Evolutionary conservation across 30 jellyfish, hydroid and myxozoan species (phyloP).

Genomic region (Haliclystus octoradiatus): DNA sequence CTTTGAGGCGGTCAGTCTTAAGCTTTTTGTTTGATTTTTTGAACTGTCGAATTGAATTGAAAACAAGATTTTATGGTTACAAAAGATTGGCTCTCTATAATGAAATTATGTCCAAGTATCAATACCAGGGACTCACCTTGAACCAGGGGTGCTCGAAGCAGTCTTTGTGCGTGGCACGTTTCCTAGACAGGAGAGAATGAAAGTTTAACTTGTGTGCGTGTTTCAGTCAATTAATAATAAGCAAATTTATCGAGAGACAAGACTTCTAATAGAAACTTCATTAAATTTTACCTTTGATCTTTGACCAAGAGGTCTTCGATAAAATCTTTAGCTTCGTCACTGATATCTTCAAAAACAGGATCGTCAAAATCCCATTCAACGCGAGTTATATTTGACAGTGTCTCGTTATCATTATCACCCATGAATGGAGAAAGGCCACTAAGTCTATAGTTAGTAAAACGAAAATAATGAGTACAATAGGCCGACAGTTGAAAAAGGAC

Average conservation of each 20-base stretch:
- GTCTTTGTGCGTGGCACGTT: slow-evolving; percentile 79
- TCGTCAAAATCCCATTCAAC: slow-evolving; percentile 99
- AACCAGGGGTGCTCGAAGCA: slow-evolving; percentile 98
- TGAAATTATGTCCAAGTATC: not conserved
- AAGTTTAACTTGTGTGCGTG: not conserved
- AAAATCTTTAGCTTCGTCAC: slow-evolving; percentile 95
- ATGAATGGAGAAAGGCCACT: slow-evolving; percentile 96
- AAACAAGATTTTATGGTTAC: not conserved
- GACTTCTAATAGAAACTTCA: too few species aligned
- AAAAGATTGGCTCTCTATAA: not conserved
- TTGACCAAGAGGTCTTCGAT: slow-evolving; percentile 75
- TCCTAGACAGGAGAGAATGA: slow-evolving; percentile 28
- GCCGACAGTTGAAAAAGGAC: too few species aligned
- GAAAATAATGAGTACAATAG: not conserved
- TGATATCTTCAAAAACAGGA: slow-evolving; percentile 95
- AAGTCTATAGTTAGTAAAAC: slow-evolving; percentile 15
- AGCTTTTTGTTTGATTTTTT: slow-evolving; percentile 84
- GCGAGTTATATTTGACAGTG: slow-evolving; percentile 79
- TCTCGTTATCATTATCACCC: slow-evolving; percentile 96
- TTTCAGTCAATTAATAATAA: too few species aligned
- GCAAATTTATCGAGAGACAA: too few species aligned
- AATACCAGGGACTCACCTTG: slow-evolving; percentile 38
- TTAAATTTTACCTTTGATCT: slow-evolving; percentile 64
- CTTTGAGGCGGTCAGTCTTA: slow-evolving; percentile 83
- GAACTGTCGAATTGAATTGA: slow-evolving; percentile 43